These are phyloP conservation scores for Apamea epomidion DNA, from an alignment of 2,888 invertebrate species.

Conservation along the genomic window DNA sequence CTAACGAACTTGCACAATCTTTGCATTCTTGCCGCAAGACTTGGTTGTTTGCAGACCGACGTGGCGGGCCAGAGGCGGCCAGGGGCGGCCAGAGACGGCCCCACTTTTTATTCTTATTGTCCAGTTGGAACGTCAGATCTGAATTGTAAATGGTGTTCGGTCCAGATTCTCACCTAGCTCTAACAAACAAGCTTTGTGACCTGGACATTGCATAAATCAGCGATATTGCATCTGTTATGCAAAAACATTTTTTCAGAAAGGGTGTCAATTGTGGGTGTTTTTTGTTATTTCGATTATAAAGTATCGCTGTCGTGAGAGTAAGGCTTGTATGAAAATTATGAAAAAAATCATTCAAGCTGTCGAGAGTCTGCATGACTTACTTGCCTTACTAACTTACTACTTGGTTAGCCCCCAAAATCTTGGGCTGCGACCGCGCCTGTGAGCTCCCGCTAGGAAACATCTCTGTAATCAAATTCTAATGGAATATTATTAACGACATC, in stretches of 20 bases:
- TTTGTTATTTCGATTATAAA: slow-evolving; percentile 19
- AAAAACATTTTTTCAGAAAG: slow-evolving; percentile 62
- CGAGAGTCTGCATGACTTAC: too few relatives aligned
- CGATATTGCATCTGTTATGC: slow-evolving; percentile 66
- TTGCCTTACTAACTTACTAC: too few relatives aligned
- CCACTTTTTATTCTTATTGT: slow-evolving; percentile 62
- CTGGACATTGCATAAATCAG: slow-evolving; percentile 58
- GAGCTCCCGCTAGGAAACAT: neutral
- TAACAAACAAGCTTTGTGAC: slow-evolving; percentile 71
- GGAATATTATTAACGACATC: neutral
- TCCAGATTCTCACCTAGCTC: slow-evolving; percentile 53
- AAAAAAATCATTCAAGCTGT: too few relatives aligned
- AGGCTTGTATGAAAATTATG: neutral
- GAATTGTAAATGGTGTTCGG: slow-evolving; percentile 69
- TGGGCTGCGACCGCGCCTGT: neutral
- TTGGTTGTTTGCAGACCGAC: slow-evolving; percentile 48
- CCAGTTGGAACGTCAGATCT: slow-evolving; percentile 63
- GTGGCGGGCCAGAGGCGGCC: neutral
- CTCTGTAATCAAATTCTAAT: neutral
- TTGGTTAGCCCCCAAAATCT: too few relatives aligned
- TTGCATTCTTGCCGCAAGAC: slow-evolving; percentile 55
- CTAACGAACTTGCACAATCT: slow-evolving; percentile 55
- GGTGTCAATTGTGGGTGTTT: neutral
- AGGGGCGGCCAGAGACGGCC: neutral
- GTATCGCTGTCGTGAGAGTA: neutral